Percentiles rank a stretch among this genome's conserved stretches.
Conservation (phyloP, 2,113 vertebrate species). For the Tragelaphus strepsiceros region DNA sequence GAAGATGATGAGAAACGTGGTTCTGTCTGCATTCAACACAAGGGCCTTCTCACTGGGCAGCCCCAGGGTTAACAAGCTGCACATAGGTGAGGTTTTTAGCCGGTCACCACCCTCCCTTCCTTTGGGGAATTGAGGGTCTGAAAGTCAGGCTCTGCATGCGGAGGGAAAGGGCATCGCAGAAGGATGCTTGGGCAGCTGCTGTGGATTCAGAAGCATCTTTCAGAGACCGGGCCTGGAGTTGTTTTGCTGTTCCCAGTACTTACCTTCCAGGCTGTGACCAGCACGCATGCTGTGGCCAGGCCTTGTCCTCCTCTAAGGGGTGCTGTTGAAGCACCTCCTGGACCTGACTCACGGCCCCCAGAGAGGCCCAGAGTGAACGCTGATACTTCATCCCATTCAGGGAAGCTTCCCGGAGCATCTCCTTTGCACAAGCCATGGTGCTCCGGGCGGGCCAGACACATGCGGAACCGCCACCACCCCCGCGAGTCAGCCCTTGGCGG, state of each 20-base stretch:
- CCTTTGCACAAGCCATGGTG: neutral
- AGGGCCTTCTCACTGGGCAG: neutral
- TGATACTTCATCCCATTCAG: neutral
- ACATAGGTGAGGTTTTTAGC: neutral
- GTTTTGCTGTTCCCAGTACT: neutral
- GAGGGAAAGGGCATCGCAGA: neutral
- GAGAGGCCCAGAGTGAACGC: neutral
- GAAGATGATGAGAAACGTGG: neutral
- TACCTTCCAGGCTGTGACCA: neutral
- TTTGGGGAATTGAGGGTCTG: neutral
- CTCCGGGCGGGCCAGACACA: neutral
- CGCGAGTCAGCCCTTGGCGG: neutral
- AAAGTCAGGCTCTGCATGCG: neutral
- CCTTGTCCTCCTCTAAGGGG: neutral
- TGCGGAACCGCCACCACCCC: too few relatives aligned
- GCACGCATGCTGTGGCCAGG: neutral
- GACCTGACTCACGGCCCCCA: neutral
- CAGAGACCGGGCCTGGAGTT: neutral
- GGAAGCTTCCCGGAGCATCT: neutral
- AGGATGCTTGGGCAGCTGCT: neutral
- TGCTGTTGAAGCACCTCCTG: neutral
- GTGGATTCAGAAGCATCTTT: neutral
- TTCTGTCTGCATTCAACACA: neutral
- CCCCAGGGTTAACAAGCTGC: neutral
- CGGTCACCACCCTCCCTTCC: neutral